These are phyloP conservation scores for Hipparchia semele DNA, from an alignment of 2,888 invertebrate genomes.

Conservation along the genomic window DNA sequence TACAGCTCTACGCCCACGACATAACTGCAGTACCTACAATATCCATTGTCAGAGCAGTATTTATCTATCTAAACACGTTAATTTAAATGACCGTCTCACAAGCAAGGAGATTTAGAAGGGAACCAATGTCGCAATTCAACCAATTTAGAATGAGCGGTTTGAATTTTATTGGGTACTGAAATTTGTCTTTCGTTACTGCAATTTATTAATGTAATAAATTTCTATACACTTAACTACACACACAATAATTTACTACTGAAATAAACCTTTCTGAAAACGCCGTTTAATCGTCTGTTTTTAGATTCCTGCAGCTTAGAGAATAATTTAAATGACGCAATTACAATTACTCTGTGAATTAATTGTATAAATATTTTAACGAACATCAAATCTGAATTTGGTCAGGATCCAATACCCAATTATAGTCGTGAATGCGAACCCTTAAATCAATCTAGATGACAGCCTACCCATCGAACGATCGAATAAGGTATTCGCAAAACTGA, in stretches of 20 bases:
- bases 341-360: conserved; percentile 15
- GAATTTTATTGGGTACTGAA: conserved; percentile 14
- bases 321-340: neutral
- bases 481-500: conserved; percentile 47
- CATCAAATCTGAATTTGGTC: conserved; percentile 34
- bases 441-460: conserved; percentile 58
- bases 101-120: conserved; percentile 49
- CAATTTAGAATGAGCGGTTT: conserved; percentile 34
- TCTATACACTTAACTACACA: neutral
- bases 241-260: neutral
- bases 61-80: conserved; percentile 4
- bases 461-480: conserved; percentile 43
- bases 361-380: conserved; percentile 35
- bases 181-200: neutral
- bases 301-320: neutral
- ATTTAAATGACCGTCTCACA: conserved; percentile 24
- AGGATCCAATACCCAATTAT: conserved; percentile 47
- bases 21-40: conserved; percentile 44
- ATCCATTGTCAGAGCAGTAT: conserved; percentile 38
- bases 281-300: neutral
- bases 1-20: conserved; percentile 52
- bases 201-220: neutral
- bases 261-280: neutral
- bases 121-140: conserved; percentile 51
- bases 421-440: conserved; percentile 54